Conservation (phyloP, 1,140 invertebrate genomes). For the Ruditapes philippinarum region DNA sequence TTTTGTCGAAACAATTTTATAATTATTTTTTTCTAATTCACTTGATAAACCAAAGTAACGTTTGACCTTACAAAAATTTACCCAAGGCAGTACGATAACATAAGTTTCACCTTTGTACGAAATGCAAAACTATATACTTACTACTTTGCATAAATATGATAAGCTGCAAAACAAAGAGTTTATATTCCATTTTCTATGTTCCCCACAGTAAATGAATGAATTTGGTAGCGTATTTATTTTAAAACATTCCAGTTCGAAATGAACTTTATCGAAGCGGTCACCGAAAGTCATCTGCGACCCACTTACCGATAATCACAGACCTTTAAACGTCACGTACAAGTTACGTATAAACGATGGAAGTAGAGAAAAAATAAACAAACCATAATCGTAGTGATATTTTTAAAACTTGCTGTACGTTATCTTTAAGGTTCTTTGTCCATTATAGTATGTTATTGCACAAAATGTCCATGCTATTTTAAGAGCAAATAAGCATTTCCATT, state of each 20-base stretch:
- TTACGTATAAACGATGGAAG: conserved; percentile 14
- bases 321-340: background rate
- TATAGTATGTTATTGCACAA: no score
- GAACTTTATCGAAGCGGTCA: conserved; percentile 9
- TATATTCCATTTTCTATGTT: background rate
- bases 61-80: no score
- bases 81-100: no score
- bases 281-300: background rate
- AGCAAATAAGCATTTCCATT: no score
- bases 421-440: no score
- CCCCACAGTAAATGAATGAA: background rate
- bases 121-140: background rate
- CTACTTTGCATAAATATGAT: background rate
- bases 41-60: no score
- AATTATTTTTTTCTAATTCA: background rate
- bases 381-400: no score
- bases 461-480: no score
- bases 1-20: background rate
- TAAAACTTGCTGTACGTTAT: no score
- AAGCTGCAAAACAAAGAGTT: background rate
- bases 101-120: background rate
- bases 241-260: background rate
- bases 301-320: background rate
- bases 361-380: background rate
- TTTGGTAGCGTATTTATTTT: background rate